Evolutionary conservation across 2,113 vertebrate genomes (phyloP), one percentile per base, ranked within the genome.

Genomic region (Oceanites oceanicus): DNA sequence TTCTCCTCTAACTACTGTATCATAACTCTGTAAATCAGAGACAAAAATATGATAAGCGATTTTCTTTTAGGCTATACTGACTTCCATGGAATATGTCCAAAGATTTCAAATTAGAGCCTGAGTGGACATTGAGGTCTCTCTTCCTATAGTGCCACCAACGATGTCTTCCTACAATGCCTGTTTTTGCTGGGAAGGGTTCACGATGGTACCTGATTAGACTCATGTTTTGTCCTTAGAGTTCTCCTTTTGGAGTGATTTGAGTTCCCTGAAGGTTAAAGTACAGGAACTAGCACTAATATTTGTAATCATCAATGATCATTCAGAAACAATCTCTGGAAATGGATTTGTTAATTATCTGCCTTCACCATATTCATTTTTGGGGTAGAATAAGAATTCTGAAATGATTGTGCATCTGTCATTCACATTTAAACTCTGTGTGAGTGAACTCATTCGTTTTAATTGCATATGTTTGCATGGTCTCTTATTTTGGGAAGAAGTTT

Each of bases 361-460:
- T 93, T 56, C 7, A 47, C 56, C 32, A 14, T 67, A 9, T 45
- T 63, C 13, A 78, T 42, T 91, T 88, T 50, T 71, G 47, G 62
- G 11, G 32, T 71, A 92, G 62, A 44, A 86, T 76, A 87, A 87
- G 36, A 75, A 45, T 90, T 95, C 27, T 93, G 40, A 93, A 94
- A 92, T 84, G 38, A 73, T 75, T 95, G 21, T 85, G 61, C n/a
- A 38, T 73, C 55, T 0, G 1, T 86, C 38, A 8, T 83, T 94
- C 23, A 42, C 19, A 73, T 49, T 73, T 86, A 91, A 89, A 27
- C 53, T 55, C 62, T 93, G 20, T 5, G n/a, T 94, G 49, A 86
- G 53, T 30, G 95, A 97, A 92, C 4, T 44, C 15, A 21, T 55
- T 45, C 18, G 87, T 90, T 96, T 97, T 96, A 97, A 96, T 96